phyloP scores from a whole-genome alignment of 1,140 invertebrate genomes.

The Drosophila dunni region DNA sequence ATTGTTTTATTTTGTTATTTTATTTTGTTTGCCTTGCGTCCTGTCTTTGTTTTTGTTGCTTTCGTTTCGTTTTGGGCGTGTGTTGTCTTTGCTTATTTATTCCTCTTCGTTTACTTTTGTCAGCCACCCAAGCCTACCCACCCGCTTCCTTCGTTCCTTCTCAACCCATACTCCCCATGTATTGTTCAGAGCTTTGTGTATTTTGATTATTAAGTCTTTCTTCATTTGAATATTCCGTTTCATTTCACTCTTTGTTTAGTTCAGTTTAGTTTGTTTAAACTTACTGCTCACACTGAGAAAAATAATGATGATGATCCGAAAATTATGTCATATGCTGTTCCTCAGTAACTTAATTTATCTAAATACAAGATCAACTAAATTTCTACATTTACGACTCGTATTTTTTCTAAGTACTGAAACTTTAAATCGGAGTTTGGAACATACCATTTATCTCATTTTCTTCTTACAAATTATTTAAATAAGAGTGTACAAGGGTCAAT shows the following conservation, averaged over 20 bases:
- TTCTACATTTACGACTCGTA: no score
- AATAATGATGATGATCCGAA: no score
- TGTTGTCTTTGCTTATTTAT: conserved; percentile 77
- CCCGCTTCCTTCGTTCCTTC: conserved; percentile 1
- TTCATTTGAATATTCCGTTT: conserved; percentile 60
- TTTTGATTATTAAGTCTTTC: conserved; percentile 72
- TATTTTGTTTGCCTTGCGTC: conserved; percentile 73
- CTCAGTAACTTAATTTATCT: no score
- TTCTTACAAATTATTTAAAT: no score
- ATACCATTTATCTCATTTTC: no score
- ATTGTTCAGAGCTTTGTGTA: conserved; percentile 55
- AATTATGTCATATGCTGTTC: no score
- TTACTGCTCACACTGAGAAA: no score
- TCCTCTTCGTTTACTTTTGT: conserved; percentile 63
- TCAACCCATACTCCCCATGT: background rate
- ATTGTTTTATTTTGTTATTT: conserved; percentile 82
- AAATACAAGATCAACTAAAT: no score
- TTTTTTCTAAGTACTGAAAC: no score
- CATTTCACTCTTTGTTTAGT: background rate
- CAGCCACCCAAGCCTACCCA: background rate
- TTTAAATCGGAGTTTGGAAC: no score
- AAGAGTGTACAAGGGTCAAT: no score
- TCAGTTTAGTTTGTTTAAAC: background rate
- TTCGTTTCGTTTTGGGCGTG: conserved; percentile 58
- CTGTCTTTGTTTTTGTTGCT: conserved; percentile 36